These are phyloP conservation scores for Dunckerocampus dactyliophorus DNA, from an alignment of 2,113 vertebrate genomes.

Conservation along the genomic window DNA sequence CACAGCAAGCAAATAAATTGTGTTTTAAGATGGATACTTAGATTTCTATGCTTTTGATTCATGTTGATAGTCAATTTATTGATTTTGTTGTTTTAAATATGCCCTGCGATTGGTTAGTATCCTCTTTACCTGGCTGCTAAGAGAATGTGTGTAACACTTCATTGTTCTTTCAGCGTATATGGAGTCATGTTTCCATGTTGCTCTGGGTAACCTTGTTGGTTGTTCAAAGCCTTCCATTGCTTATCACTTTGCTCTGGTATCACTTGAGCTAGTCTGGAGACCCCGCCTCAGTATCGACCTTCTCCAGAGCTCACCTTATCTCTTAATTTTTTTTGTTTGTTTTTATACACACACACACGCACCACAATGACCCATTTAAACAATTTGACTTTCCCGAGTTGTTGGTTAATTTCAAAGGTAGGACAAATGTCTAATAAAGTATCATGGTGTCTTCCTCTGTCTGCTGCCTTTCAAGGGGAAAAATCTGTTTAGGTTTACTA, in stretches of 20 bases:
- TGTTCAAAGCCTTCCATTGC: background rate
- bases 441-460: no score
- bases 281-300: background rate
- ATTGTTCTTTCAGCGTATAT: background rate
- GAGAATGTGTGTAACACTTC: background rate
- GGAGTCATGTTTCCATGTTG: background rate
- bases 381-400: background rate
- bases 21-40: no score
- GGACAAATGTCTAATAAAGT: no score
- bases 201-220: background rate
- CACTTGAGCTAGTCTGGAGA: background rate
- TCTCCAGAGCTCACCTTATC: slow-evolving; percentile 18
- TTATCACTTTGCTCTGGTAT: background rate
- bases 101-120: no score
- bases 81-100: background rate
- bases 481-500: no score
- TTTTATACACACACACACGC: background rate
- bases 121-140: background rate
- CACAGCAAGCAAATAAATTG: no score
- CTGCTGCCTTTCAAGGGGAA: no score
- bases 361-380: background rate
- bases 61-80: no score
- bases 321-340: slow-evolving; percentile 17
- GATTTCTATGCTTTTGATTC: no score
- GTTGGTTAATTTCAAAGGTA: no score